Percentiles rank a stretch among this genome's conserved stretches.
These are phyloP conservation scores for Alcedo quadribrachys DNA, from an alignment of 2,797 vertebrate genomes.

Conservation along the genomic window DNA sequence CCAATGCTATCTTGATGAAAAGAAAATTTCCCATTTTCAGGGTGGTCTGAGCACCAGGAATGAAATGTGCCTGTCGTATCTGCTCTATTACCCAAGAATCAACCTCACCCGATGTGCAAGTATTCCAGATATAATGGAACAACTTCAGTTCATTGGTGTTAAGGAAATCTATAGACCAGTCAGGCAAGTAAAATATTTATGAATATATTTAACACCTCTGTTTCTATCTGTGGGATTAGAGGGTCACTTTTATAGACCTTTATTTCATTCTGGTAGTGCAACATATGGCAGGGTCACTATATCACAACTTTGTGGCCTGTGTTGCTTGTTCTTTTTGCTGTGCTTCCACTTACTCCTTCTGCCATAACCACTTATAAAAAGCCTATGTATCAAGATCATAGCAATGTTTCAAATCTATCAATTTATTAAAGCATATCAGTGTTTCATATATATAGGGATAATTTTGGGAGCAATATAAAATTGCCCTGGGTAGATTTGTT, in stretches of 20 bases:
- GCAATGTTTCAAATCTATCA: not conserved
- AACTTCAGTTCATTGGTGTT: conserved; percentile 88
- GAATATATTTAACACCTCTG: not conserved
- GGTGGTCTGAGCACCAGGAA: conserved; percentile 87
- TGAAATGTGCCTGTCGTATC: conserved; percentile 90
- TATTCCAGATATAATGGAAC: conserved; percentile 87
- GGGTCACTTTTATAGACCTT: not conserved
- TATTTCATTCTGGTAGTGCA: not conserved
- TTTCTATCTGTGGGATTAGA: not conserved
- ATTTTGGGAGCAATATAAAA: not conserved
- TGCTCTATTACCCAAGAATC: conserved; percentile 88
- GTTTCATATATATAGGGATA: not conserved
- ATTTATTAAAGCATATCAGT: not conserved
- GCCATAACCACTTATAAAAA: not conserved
- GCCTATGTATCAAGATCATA: not conserved
- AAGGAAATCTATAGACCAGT: conserved; percentile 87
- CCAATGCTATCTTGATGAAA: conserved; percentile 1
- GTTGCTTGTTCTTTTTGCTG: not conserved
- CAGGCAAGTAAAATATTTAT: conserved; percentile 76
- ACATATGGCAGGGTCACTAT: not conserved
- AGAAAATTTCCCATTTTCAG: conserved; percentile 72
- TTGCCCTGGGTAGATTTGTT: not conserved
- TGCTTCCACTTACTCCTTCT: not conserved
- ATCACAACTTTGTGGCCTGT: not conserved
- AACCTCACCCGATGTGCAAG: conserved; percentile 88